These are phyloP conservation scores for Danio kyathit DNA, from an alignment of 2,797 vertebrate species.

Conservation along the genomic window DNA sequence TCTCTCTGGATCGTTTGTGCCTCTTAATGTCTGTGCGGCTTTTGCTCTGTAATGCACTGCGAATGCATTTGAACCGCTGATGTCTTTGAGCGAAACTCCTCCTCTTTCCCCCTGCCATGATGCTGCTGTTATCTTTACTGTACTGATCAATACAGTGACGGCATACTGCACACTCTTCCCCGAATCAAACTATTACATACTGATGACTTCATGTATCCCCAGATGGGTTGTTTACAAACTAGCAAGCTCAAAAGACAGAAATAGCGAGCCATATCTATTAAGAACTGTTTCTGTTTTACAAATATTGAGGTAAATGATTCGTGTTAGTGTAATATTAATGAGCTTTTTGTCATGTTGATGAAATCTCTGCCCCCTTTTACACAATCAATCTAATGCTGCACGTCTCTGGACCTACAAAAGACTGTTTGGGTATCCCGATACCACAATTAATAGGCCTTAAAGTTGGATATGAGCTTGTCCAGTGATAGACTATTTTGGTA, in stretches of 20 bases:
- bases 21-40: constrained; percentile 49
- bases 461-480: constrained; percentile 37
- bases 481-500: neutral
- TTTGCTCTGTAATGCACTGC: constrained; percentile 60
- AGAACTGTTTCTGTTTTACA: constrained; percentile 12
- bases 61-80: constrained; percentile 60
- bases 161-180: constrained; percentile 18
- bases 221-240: constrained; percentile 38
- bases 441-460: constrained; percentile 60
- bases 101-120: constrained; percentile 5
- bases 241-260: constrained; percentile 29
- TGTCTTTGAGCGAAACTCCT: constrained; percentile 58
- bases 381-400: constrained; percentile 57
- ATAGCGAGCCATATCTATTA: constrained; percentile 40
- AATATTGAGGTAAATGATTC: constrained; percentile 10
- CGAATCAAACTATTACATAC: constrained; percentile 21
- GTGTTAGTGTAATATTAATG: constrained; percentile 22
- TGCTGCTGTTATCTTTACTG: constrained; percentile 37
- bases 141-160: constrained; percentile 37
- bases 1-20: constrained; percentile 64
- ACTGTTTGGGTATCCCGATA: constrained; percentile 56
- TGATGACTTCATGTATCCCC: constrained; percentile 38
- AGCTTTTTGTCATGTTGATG: constrained; percentile 37
- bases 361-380: constrained; percentile 41
- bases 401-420: constrained; percentile 49